Evolutionary conservation across 2,888 invertebrate species (phyloP).

Genomic region (Hirtodrosophila trivittata): DNA sequence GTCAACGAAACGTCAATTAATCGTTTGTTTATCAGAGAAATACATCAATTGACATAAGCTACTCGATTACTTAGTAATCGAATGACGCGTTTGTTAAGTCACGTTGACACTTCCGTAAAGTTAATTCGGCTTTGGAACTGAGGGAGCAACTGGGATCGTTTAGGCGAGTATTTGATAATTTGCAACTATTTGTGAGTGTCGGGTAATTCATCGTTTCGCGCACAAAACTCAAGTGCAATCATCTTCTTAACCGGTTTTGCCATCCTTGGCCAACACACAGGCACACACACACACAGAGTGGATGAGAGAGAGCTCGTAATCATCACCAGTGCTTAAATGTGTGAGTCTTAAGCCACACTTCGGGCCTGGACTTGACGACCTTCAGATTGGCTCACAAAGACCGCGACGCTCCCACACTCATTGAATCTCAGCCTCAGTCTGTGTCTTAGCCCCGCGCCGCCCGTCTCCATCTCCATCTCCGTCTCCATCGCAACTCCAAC

Average conservation of each 20-base stretch:
- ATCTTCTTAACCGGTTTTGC: slow-evolving; percentile 35
- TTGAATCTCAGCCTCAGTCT: slow-evolving; percentile 9
- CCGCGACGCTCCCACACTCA: slow-evolving; percentile 55
- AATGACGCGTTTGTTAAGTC: too few relatives aligned
- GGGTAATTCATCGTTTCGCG: slow-evolving; percentile 37
- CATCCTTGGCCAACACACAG: slow-evolving; percentile 44
- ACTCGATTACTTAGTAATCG: too few relatives aligned
- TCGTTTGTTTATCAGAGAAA: too few relatives aligned
- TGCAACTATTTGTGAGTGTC: slow-evolving; percentile 42
- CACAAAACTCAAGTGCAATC: slow-evolving; percentile 46
- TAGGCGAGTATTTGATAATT: slow-evolving; percentile 35
- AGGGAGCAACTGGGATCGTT: slow-evolving; percentile 12
- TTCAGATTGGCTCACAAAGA: slow-evolving; percentile 59
- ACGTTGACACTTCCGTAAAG: neutral
- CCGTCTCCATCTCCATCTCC: neutral
- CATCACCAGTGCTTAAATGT: neutral
- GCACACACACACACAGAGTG: slow-evolving; percentile 2
- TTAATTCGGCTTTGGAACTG: neutral
- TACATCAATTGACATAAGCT: too few relatives aligned
- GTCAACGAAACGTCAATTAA: too few relatives aligned
- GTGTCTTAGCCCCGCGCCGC: neutral
- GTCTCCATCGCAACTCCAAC: neutral
- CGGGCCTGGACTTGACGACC: slow-evolving; percentile 54
- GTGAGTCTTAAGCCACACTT: slow-evolving; percentile 21
- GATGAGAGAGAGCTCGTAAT: slow-evolving; percentile 5